phyloP scores from a whole-genome alignment of 1,140 invertebrate species.

The Drosophila athabasca region DNA sequence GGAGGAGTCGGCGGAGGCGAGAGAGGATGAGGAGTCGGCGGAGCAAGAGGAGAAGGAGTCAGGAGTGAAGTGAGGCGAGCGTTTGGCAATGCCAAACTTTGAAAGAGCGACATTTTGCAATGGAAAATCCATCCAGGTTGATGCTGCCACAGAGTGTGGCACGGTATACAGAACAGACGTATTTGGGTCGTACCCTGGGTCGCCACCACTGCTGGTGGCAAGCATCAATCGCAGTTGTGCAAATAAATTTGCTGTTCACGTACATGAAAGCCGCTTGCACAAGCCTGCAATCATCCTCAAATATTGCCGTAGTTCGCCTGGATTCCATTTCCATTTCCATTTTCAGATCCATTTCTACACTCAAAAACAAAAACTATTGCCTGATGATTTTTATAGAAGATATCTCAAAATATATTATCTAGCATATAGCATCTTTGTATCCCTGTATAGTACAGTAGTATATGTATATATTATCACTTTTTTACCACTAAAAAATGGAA shows the following conservation, averaged over 20 bases:
- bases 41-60: not conserved
- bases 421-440: too few relatives aligned
- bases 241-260: constrained; percentile 80
- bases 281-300: constrained; percentile 80
- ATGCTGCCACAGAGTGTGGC: not conserved
- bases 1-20: not conserved
- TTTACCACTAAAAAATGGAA: too few relatives aligned
- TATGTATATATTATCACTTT: too few relatives aligned
- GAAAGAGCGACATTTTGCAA: constrained; percentile 38
- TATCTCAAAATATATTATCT: too few relatives aligned
- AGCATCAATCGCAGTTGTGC: constrained; percentile 74
- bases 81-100: constrained; percentile 54
- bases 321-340: constrained; percentile 20
- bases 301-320: constrained; percentile 64
- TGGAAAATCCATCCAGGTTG: constrained; percentile 7
- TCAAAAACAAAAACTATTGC: too few relatives aligned
- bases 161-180: too few relatives aligned
- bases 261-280: constrained; percentile 76
- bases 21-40: too few relatives aligned
- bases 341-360: constrained; percentile 6
- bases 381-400: too few relatives aligned
- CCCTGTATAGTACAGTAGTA: too few relatives aligned
- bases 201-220: constrained; percentile 18
- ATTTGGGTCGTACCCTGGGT: too few relatives aligned
- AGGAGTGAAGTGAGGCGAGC: constrained; percentile 1